Base-by-base conservation (phyloP, 2,888 invertebrate species). In the Galerucella calmariensis region DNA sequence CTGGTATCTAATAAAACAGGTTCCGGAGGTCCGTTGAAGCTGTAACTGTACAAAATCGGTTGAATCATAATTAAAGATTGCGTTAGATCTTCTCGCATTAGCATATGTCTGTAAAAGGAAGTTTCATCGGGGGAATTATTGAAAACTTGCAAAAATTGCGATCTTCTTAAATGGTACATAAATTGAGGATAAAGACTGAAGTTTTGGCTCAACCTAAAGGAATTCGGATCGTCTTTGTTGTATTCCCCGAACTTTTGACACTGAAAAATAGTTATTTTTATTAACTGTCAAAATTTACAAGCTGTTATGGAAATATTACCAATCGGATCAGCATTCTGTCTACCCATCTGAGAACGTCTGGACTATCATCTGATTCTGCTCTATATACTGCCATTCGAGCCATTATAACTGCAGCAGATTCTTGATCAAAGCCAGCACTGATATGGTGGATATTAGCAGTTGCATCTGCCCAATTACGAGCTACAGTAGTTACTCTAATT, bases 101-200 rank as follows among this genome's bases (percentile, higher is more conserved):
- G 88, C 94, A 98, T 97, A 88, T 99, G 98, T 94, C 97, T 94
- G 87, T 99, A 99, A 90, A 97, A 99, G 27, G 98, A 97, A 14
- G 99, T 99, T 90, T 99, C 99, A 88, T 99, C 99, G 0, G 99
- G 99, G 58, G 98, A 98, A 90, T 99, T 99, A 89, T 99, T 99
- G 89, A 99, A 99, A 63, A 99, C 99, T 90, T 99, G 99, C 79
- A 99, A 90, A 89, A 99, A 99, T 89, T 99, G 99, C 41, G 99
- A 99, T 80, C 99, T 92, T 61, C 99, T 91, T 83, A 99, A 89
- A 86, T 99, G 99, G 88, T 99, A 99, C 98, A 99, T 99, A 88
- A 99, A 99, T 89, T 99, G 99, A 61, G 99, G 99, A 89, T 98
- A 99, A 74, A 99, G 90, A 75, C 97, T 97, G 89, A 99, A 99